Evolutionary conservation across 2,113 vertebrate genomes (phyloP).

Genomic region (Peromyscus leucopus): DNA sequence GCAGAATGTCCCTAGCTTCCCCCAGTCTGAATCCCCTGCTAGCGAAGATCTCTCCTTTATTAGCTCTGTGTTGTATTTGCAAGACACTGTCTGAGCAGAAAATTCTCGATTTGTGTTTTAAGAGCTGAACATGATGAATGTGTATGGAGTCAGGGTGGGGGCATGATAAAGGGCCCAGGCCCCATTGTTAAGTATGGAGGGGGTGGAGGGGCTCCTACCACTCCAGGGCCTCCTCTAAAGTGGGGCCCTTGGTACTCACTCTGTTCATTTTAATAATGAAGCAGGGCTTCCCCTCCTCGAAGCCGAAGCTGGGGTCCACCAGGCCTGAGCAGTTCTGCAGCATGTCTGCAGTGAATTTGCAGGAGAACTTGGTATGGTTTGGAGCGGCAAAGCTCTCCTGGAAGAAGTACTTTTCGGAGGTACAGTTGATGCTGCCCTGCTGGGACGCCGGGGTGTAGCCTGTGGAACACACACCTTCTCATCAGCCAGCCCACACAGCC

Average conservation of each 20-base stretch:
- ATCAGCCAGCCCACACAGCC: background rate
- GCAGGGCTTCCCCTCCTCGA: constrained; percentile 90
- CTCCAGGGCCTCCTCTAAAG: background rate
- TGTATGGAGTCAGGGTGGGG: rapidly evolving
- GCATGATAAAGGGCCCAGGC: background rate
- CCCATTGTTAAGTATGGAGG: background rate
- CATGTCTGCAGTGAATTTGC: constrained; percentile 91
- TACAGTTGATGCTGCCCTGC: constrained; percentile 87
- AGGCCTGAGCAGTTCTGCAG: constrained; percentile 92
- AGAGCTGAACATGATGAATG: rapidly evolving
- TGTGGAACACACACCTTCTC: constrained; percentile 64
- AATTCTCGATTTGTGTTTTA: background rate
- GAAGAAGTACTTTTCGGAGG: constrained; percentile 86
- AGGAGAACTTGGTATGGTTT: constrained; percentile 90
- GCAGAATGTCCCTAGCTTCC: background rate
- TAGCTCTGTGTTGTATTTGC: no score
- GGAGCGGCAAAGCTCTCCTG: constrained; percentile 88
- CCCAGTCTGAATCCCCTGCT: background rate
- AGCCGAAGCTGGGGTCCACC: constrained; percentile 91
- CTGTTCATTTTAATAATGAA: constrained; percentile 96
- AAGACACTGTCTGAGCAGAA: background rate
- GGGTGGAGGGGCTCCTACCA: background rate
- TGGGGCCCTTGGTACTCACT: constrained; percentile 82
- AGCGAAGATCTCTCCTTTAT: background rate
- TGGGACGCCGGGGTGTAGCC: constrained; percentile 91